Percentiles rank a stretch among this genome's conserved stretches.
phyloP scores from a whole-genome alignment of 2,797 vertebrate genomes.

The Manis crassicaudata region DNA sequence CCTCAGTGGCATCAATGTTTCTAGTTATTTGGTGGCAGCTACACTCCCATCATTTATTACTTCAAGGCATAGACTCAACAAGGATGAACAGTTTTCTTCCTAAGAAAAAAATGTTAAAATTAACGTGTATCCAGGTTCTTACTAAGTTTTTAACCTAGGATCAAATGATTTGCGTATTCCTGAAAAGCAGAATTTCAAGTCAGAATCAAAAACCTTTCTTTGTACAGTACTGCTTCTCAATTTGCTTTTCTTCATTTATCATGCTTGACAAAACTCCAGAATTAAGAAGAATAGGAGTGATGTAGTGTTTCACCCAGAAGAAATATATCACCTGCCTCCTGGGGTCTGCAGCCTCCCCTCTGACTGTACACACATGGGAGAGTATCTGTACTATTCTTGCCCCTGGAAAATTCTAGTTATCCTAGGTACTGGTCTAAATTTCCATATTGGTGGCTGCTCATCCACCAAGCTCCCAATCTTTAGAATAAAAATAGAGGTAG shows the following conservation, averaged over 20 bases:
- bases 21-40: neutral
- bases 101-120: neutral
- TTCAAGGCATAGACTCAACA: constrained; percentile 11
- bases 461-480: neutral
- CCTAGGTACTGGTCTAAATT: neutral
- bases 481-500: constrained; percentile 27
- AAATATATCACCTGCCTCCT: neutral
- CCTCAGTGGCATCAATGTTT: neutral
- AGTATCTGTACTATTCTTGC: neutral
- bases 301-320: neutral
- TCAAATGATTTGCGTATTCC: neutral
- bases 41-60: neutral
- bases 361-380: neutral
- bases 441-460: neutral
- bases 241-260: constrained; percentile 6
- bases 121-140: neutral
- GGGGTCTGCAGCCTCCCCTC: neutral
- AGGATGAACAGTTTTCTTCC: neutral
- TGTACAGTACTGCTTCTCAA: neutral
- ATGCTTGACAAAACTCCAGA: neutral
- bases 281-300: neutral
- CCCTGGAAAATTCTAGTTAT: neutral
- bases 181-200: constrained; percentile 21
- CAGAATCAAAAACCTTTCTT: neutral
- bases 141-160: neutral